These are phyloP conservation scores for Diuraphis noxia DNA, from an alignment of 1,140 invertebrate species.

Conservation along the genomic window DNA sequence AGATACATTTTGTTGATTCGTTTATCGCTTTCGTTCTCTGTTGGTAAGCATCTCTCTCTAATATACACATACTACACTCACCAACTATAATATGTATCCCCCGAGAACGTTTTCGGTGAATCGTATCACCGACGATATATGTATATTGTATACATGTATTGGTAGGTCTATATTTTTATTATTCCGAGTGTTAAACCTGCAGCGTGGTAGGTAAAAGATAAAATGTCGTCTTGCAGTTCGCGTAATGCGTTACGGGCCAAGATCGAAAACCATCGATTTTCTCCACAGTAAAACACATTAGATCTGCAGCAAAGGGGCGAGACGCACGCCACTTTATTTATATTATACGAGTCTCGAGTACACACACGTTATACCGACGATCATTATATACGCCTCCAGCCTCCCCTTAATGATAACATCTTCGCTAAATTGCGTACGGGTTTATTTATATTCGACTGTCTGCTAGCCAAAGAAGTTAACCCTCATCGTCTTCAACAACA, in stretches of 20 bases:
- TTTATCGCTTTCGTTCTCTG: neutral
- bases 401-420: slow-evolving; percentile 38
- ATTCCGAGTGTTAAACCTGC: neutral
- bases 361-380: neutral
- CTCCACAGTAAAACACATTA: neutral
- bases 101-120: neutral
- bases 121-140: neutral
- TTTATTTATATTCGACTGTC: neutral
- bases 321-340: neutral
- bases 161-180: neutral
- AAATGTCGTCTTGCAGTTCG: slow-evolving; percentile 10
- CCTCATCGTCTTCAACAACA: neutral
- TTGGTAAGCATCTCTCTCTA: neutral
- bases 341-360: neutral
- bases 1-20: neutral
- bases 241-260: neutral
- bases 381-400: neutral
- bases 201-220: neutral
- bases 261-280: slow-evolving; percentile 12
- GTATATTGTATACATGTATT: neutral
- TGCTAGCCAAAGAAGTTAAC: neutral
- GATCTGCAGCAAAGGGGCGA: neutral
- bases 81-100: neutral
- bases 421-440: slow-evolving; percentile 33
- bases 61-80: neutral